phyloP scores from a whole-genome alignment of 2,113 vertebrate genomes.

The Phaethornis superciliosus region DNA sequence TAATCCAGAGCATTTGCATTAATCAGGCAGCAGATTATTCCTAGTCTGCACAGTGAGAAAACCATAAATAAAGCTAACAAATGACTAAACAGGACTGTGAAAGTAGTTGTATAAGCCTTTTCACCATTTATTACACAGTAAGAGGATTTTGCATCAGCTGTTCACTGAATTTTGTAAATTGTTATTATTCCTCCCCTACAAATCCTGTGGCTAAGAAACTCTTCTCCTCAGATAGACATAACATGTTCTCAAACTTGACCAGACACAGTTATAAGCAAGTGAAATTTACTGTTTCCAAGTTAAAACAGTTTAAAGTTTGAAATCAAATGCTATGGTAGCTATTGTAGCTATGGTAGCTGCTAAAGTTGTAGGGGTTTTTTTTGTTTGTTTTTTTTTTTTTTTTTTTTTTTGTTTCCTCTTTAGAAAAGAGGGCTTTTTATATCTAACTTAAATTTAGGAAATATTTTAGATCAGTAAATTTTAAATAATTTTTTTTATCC shows the following conservation, averaged over 20 bases:
- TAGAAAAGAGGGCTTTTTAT: not conserved
- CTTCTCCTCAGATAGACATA: not conserved
- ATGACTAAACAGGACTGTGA: not conserved
- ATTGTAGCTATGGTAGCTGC: not conserved
- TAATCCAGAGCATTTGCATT: conserved; percentile 75
- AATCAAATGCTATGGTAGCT: not conserved
- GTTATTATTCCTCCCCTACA: not conserved
- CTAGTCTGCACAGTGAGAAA: not conserved
- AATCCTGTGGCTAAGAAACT: not conserved
- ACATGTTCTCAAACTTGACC: not conserved
- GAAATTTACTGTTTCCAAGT: not conserved
- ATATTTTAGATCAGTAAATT: not conserved
- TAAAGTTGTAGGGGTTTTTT: not conserved
- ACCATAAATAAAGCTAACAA: not conserved
- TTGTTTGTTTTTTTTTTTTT: too few species aligned
- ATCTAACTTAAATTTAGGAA: not conserved
- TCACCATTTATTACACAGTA: not conserved
- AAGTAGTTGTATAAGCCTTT: not conserved
- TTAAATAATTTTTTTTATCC: not conserved
- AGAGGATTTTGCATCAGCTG: not conserved
- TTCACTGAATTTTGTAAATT: not conserved
- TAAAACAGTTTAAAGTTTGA: not conserved
- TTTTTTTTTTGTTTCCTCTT: too few species aligned
- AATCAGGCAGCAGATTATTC: not conserved
- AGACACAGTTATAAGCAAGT: not conserved